Evolutionary conservation across 1,140 invertebrate genomes (phyloP).

Genomic region (Asbolus verrucosus): DNA sequence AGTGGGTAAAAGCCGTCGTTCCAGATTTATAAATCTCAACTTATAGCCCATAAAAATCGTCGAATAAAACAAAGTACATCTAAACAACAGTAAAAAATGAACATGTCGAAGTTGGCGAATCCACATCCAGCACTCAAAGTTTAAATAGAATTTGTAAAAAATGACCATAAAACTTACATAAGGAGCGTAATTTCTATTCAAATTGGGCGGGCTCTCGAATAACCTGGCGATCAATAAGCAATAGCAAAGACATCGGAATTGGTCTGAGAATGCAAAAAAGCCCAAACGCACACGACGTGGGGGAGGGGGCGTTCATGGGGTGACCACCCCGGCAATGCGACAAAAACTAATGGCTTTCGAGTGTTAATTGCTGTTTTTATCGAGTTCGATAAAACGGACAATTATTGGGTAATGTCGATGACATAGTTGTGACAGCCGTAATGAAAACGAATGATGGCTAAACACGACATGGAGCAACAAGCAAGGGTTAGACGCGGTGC

Average conservation of each 20-base stretch:
- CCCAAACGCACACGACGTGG: background rate
- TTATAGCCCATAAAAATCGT: too few relatives aligned
- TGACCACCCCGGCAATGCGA: background rate
- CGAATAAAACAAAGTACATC: background rate
- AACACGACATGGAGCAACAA: background rate
- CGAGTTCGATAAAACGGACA: constrained; percentile 3
- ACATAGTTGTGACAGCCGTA: background rate
- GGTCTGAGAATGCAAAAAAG: constrained; percentile 25
- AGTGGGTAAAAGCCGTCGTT: too few relatives aligned
- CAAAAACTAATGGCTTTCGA: background rate
- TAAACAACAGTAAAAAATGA: constrained; percentile 27
- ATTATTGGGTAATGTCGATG: background rate
- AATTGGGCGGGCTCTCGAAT: constrained; percentile 43
- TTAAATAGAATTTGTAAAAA: constrained; percentile 47
- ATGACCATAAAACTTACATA: constrained; percentile 45
- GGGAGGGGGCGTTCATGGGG: too few relatives aligned
- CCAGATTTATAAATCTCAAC: too few relatives aligned
- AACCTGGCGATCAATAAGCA: constrained; percentile 44
- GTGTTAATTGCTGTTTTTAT: too few relatives aligned
- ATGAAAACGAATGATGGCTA: constrained; percentile 21
- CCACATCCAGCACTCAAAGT: constrained; percentile 35
- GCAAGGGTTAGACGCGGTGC: background rate
- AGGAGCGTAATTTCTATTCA: constrained; percentile 47
- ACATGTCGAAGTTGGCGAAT: constrained; percentile 29
- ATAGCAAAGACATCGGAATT: constrained; percentile 21